Conservation (phyloP, 2,888 invertebrate species). For the Caenorhabditis sp. region DNA sequence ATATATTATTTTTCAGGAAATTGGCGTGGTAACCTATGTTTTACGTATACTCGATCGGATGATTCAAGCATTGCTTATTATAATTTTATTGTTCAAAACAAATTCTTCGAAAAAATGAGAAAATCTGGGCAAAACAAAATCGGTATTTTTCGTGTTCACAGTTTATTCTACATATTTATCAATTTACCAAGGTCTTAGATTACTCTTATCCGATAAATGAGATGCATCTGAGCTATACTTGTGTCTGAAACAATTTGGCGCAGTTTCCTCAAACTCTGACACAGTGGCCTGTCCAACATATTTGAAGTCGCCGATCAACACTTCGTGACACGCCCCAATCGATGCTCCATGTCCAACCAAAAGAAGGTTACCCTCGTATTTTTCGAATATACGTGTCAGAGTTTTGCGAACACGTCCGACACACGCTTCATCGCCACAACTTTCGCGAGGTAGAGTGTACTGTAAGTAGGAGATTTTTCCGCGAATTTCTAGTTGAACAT, state of each 20-base stretch:
- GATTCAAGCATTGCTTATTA: no score
- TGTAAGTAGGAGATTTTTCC: conserved; percentile 21
- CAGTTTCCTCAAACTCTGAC: conserved; percentile 52
- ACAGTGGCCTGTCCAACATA: conserved; percentile 67
- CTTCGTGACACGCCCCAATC: conserved; percentile 66
- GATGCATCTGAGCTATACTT: conserved; percentile 55
- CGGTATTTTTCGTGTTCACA: neutral
- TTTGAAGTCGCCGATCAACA: conserved; percentile 57
- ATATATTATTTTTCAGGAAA: no score
- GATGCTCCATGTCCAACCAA: conserved; percentile 68
- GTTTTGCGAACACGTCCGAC: conserved; percentile 56
- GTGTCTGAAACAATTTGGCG: conserved; percentile 44
- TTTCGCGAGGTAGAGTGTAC: conserved; percentile 55
- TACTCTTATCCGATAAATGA: conserved; percentile 61
- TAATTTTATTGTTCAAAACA: no score
- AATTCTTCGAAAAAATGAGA: no score
- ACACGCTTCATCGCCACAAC: conserved; percentile 67
- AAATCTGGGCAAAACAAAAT: no score
- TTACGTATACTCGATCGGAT: no score
- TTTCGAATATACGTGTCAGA: conserved; percentile 52
- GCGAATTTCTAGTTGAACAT: neutral
- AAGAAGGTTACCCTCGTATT: conserved; percentile 51
- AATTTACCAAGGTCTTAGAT: conserved; percentile 62
- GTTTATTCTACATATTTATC: neutral
- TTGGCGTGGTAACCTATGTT: no score